Base-by-base conservation (phyloP, 2,113 vertebrate genomes). In the Thunnus thynnus region DNA sequence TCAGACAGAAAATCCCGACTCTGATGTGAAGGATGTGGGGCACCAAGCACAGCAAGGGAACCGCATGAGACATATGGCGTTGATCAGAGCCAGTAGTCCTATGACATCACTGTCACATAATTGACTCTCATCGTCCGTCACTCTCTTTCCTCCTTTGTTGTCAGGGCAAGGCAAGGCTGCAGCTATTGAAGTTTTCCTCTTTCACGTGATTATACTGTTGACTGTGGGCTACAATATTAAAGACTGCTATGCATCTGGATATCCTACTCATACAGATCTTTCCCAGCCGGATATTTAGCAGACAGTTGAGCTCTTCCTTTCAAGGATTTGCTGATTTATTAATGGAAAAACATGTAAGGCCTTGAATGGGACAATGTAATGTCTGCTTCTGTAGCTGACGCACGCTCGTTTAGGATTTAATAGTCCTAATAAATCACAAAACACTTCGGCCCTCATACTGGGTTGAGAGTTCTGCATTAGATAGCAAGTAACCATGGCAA, bases 41-140 rank as follows among this genome's bases (percentile, higher is more conserved):
- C 70, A 77, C 27, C 27, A 36, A 69, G 20, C 11, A 25, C 13
- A 52, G 68, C 58, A 13, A 80, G 82, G 57, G 77, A 88, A 85
- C 56, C 86, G 72, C 74, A 30, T 17, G 13, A 86, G 71, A 93
- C 91, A 88, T 60, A 50, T 91, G 94, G 83, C 56, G 55, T 62
- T 82, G 41, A 93, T 95, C 74, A 90, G 82, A 88, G 73, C 85
- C 82, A 76, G 84, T 80, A 85, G 89, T 81, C 66, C 71, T 58
- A 86, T 94, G 90, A 94, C 92, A 92, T 95, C 92, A 94, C 63
- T 83, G 87, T 88, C 93, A 93, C 86, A 78, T 91, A 89, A 91
- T 82, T 71, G 79, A 92, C 75, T 86, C 78, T 89, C 86, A 83
- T 90, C 72, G 20, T 80, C 75, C 32, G 50, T 63, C 44, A 58